Conservation (phyloP, 2,888 invertebrate genomes). For the Drosophila engyochracea region DNA sequence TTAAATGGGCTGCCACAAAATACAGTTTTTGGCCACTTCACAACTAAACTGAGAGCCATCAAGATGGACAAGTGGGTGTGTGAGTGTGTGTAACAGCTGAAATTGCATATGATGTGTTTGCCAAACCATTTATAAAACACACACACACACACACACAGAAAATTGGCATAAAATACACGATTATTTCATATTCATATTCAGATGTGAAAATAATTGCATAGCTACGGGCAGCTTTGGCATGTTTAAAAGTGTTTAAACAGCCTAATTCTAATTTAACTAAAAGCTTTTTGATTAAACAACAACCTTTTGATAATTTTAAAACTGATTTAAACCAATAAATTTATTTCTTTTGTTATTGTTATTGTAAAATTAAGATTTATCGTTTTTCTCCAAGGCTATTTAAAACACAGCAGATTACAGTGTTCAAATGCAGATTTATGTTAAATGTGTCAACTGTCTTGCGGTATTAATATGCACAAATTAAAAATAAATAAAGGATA, state of each 20-base stretch:
- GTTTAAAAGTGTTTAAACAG: background rate
- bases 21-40: conserved; percentile 5
- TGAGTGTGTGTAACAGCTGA: conserved; percentile 15
- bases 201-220: conserved; percentile 1
- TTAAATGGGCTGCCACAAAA: background rate
- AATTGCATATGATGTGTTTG: conserved; percentile 46
- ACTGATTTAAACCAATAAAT: background rate
- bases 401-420: background rate
- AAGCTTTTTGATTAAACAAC: background rate
- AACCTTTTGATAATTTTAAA: background rate
- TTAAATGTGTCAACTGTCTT: background rate
- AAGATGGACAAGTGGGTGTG: background rate
- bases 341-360: background rate
- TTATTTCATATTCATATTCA: conserved; percentile 4
- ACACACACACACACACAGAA: conserved; percentile 4
- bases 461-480: background rate
- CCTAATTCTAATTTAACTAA: background rate
- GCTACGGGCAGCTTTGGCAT: background rate
- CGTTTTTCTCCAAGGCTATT: background rate
- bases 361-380: background rate
- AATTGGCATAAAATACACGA: background rate
- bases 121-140: conserved; percentile 22
- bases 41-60: background rate
- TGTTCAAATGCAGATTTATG: background rate
- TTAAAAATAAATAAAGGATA: background rate